Conservation (phyloP, 2,797 vertebrate genomes). For the Platalea minor region DNA sequence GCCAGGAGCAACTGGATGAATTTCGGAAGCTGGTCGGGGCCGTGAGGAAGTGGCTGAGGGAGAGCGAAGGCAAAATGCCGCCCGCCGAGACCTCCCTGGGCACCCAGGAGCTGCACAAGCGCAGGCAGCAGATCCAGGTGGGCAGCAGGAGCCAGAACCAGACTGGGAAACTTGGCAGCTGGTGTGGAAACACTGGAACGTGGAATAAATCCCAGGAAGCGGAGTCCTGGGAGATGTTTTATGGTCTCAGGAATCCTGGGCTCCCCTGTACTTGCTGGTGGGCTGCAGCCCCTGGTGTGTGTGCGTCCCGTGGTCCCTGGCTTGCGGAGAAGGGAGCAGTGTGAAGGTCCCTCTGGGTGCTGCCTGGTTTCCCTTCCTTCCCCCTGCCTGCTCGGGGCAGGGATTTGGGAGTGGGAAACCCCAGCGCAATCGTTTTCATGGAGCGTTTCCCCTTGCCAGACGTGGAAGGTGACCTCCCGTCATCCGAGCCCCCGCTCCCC, state of each 20-base stretch:
- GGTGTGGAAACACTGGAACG: not conserved
- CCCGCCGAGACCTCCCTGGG: slow-evolving; percentile 80
- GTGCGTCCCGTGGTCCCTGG: not conserved
- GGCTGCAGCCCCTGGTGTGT: not conserved
- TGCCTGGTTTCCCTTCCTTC: not conserved
- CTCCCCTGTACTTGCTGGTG: not conserved
- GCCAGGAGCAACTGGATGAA: slow-evolving; percentile 86
- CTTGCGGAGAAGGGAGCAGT: not conserved
- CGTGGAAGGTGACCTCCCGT: not conserved
- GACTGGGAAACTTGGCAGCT: not conserved
- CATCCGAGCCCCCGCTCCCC: not conserved
- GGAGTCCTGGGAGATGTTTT: not conserved
- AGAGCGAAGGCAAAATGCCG: slow-evolving; percentile 84
- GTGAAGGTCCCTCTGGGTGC: not conserved
- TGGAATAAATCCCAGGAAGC: not conserved
- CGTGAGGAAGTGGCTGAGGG: slow-evolving; percentile 90
- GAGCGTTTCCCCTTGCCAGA: not conserved
- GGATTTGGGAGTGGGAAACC: not conserved
- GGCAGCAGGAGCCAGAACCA: not conserved
- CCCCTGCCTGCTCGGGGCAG: not conserved
- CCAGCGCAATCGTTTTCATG: rapidly evolving
- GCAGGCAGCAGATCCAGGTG: slow-evolving; percentile 88
- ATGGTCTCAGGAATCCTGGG: not conserved
- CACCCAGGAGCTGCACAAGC: slow-evolving; percentile 85
- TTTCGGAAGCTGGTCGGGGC: slow-evolving; percentile 86